Base-by-base conservation (phyloP, 2,113 vertebrate genomes). In the Xiphorhynchus elegans region DNA sequence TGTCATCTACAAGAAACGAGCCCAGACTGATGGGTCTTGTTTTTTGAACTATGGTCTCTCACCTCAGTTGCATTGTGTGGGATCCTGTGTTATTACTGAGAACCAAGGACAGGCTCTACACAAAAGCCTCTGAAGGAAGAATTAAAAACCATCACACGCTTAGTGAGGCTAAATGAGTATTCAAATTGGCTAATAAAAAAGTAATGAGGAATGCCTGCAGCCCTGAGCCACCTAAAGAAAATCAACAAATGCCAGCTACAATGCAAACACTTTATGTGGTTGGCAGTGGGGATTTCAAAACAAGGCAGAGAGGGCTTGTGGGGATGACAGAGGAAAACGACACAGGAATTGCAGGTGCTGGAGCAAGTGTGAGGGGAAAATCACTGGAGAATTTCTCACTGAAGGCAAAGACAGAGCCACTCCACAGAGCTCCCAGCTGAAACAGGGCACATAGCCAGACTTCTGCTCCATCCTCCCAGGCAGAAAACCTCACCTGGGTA, bases 121-220 rank as follows among this genome's bases (percentile, higher is more conserved):
- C 31, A 93, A 81, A 93, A 1, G 8, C 66, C 40, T 92, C 58
- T 42, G 37, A 96, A 95, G 63, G 62, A 95, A 73, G 63, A 94
- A 93, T 94, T 95, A 87, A 94, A 96, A 96, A 67, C 49, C 84
- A 59, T 50, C 33, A 67, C 95, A 91, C 1, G 11, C 87, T 75
- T 92, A 82, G 92, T 44, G 66, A 95, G 84, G 90, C 95, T 96
- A 96, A 97, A 96, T 90, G 89, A 94, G 88, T 95, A 97, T 97
- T 97, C 93, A 97, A 92, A 97, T 87, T 84, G 87, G 69, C 84
- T 97, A 94, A 97, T 97, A 96, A 96, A 97, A 97, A 96, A 96
- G 82, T 97, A 96, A 97, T 97, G 92, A 96, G 96, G 94, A 96
- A 70, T 93, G 96, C 90, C 93, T 96, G 90, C 78, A 94, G 95